Evolutionary conservation across 2,113 vertebrate genomes (phyloP).

Genomic region (Elanoides forficatus): DNA sequence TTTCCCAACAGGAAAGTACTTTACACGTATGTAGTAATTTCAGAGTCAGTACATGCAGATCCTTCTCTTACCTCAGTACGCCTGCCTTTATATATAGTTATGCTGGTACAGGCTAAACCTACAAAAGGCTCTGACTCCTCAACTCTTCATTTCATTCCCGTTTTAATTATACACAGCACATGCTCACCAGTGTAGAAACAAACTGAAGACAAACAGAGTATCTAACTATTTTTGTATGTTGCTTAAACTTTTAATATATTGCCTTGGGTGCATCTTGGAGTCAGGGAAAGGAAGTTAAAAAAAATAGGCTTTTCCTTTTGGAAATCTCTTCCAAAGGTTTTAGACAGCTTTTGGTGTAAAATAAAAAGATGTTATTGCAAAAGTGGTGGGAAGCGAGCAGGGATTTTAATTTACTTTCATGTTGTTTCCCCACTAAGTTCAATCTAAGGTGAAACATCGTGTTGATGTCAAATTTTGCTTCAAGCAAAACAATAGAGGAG

Average conservation of each 20-base stretch:
- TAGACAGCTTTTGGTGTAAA: conserved; percentile 20
- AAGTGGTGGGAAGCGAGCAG: conserved; percentile 44
- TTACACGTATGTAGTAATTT: not conserved
- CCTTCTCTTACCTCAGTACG: not conserved
- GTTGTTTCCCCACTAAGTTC: conserved; percentile 59
- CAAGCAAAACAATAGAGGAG: conserved; percentile 63
- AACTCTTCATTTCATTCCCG: not conserved
- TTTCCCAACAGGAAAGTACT: conserved; percentile 43
- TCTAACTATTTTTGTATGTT: not conserved
- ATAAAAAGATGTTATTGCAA: conserved; percentile 36
- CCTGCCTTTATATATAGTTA: not conserved
- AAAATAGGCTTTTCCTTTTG: not conserved
- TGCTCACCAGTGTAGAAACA: not conserved
- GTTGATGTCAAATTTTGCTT: conserved; percentile 67
- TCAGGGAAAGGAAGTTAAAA: not conserved
- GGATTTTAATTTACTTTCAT: conserved; percentile 63
- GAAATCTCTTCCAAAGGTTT: conserved; percentile 12
- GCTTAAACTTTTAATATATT: conserved; percentile 13
- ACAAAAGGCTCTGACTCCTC: not conserved
- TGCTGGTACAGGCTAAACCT: not conserved
- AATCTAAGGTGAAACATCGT: conserved; percentile 63
- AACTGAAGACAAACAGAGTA: not conserved
- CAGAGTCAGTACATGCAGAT: not conserved
- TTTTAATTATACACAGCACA: not conserved
- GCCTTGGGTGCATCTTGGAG: not conserved